Conservation (phyloP, 2,797 vertebrate species). For the Cyclopterus lumpus region DNA sequence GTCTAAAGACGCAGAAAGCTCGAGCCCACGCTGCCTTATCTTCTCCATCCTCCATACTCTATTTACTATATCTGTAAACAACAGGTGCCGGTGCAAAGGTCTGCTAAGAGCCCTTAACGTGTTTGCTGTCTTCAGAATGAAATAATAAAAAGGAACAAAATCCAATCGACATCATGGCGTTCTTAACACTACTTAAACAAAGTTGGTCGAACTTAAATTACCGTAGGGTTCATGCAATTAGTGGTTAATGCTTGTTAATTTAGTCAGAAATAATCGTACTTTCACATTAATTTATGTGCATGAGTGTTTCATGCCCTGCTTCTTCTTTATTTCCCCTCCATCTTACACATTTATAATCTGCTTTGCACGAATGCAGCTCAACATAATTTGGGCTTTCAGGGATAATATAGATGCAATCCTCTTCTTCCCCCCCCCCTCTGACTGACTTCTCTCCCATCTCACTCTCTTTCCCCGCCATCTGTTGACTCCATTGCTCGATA, state of each 20-base stretch:
- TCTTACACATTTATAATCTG: slow-evolving; percentile 50
- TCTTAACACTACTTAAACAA: neutral
- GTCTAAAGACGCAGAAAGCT: slow-evolving; percentile 25
- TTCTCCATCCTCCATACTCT: neutral
- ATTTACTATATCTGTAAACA: slow-evolving; percentile 16
- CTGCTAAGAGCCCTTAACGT: neutral
- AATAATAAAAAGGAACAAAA: neutral
- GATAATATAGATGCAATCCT: slow-evolving; percentile 44
- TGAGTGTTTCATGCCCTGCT: neutral
- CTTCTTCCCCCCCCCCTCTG: neutral
- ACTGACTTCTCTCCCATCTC: neutral
- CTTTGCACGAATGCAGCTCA: slow-evolving; percentile 48
- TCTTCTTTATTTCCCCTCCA: slow-evolving; percentile 11
- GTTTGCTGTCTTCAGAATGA: neutral
- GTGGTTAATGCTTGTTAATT: neutral
- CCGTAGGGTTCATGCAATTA: neutral
- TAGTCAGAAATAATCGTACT: neutral
- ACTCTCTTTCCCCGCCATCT: slow-evolving; percentile 17
- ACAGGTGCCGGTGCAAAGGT: neutral
- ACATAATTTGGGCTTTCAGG: slow-evolving; percentile 37
- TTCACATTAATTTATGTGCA: slow-evolving; percentile 1
- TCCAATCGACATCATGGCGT: neutral
- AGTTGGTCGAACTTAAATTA: neutral
- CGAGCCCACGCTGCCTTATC: slow-evolving; percentile 31
- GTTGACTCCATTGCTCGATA: slow-evolving; percentile 3